Base-by-base conservation (phyloP, 2,797 vertebrate species). In the Oreochromis grahami region DNA sequence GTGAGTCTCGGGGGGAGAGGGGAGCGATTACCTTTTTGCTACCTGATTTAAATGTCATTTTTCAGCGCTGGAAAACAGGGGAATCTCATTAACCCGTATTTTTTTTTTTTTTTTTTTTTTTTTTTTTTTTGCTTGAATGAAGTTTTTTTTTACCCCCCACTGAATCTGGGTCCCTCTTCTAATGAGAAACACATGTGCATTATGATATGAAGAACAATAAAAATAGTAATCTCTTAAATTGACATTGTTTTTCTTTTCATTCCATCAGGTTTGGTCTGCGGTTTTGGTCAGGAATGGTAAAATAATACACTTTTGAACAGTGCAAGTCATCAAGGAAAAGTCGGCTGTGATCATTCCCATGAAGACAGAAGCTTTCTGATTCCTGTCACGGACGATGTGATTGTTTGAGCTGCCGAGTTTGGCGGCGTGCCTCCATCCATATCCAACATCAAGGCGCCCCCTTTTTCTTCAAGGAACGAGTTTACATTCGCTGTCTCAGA, bases 241-340 rank as follows among this genome's bases (percentile, higher is more conserved):
- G 55, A 58, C 83, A 65, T 89, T 89, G 63, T 85, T 89, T 86
- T 86, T 12, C 60, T 81, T 70, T 77, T 80, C 43, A 11, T 34
- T 24, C 43, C 72, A 53, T 63, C 26, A 34, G 56, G 80, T 86
- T 86, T 56, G 70, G 53, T 55, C 65, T 81, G 83, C 36, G 87
- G 84, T 89, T 58, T 29, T 29, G 79, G 74, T 87, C 68, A 56
- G 78, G 72, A 84, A 52, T 70, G 43, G 19, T 4, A 9, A 84
- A 83, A 85, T 65, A 79, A 78, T 80, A 83, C 87, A 79, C 82
- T 72, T 84, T 80, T 53, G 63, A 91, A 87, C 81, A 84, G 32
- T 38, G 55, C 72, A 77, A 90, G 82, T 89, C 89, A 85, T 90
- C 86, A 85, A 89, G 87, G 79, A 85, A 87, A 87, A 55, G 56